Evolutionary conservation across 2,797 vertebrate species (phyloP), one percentile per base, ranked within the genome.

Genomic region (Rhodeus uyekii): DNA sequence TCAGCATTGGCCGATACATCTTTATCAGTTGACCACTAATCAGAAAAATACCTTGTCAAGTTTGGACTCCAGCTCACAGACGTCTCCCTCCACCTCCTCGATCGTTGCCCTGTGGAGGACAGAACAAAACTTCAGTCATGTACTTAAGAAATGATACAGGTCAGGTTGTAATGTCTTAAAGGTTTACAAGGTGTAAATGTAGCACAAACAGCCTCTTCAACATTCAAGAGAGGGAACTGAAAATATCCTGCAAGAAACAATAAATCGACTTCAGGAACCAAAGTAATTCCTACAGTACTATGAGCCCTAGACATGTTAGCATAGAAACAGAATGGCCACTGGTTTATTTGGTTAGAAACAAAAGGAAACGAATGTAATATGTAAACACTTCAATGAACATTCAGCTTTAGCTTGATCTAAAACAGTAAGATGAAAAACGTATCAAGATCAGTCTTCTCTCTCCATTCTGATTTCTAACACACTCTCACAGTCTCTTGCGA

Each of bases 71-170:
- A 99, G 91, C 92, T 99, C 98, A 1, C 96, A 92, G 90, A 99
- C 97, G 92, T 99, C 97, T 83, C 96, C 97, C 93, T 99, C 98
- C 85, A 98, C 98, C 91, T 99, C 97, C 94, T 99, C 98, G 92
- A 99, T 93, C 88, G 96, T 96, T 82, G 98, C 98, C 94, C 98
- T 99, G 93, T 76, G 22, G 55, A 24, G 10, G 5, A 39, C 3
- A 76, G 2, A 19, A 8, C 27, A 72, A 14, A 24, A 32, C 14
- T 3, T 58, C 18, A 44, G 22, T 60, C n/a, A 44, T 0, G 5
- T 3, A 64, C 24, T 9, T 3, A 24, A n/a, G 36, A 3, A 38
- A 12, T 13, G 27, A 22, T 2, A 48, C 42, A 71, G 67, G 24
- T 0, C 18, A 64, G 19, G 34, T 1, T n/a, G 8, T 4, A 10